Evolutionary conservation across 2,888 invertebrate species (phyloP).

Genomic region (Pachycephus smyrnensis): DNA sequence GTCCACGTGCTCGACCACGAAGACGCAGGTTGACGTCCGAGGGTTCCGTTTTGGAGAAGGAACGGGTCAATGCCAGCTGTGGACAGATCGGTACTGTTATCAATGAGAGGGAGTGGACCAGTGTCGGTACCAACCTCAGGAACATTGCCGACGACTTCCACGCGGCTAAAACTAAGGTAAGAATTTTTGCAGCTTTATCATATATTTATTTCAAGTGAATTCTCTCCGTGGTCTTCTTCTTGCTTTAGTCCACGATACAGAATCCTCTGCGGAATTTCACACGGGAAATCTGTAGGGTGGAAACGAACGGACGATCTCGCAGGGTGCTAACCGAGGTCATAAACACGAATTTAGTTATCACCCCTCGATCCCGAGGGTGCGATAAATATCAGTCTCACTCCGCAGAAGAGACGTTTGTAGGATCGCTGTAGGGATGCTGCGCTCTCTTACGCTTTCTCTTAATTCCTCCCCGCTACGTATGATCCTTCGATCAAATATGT

Average conservation of each 20-base stretch:
- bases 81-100: constrained; percentile 48
- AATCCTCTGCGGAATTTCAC: neutral
- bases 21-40: constrained; percentile 63
- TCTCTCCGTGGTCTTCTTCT: neutral
- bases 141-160: constrained; percentile 65
- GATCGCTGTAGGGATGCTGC: constrained; percentile 19
- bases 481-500: constrained; percentile 51
- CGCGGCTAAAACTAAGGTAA: constrained; percentile 63
- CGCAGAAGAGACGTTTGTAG: constrained; percentile 11
- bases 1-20: constrained; percentile 62
- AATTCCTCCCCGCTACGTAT: constrained; percentile 13
- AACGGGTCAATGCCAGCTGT: constrained; percentile 37
- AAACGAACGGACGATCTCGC: neutral
- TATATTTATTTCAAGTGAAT: neutral
- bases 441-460: constrained; percentile 39
- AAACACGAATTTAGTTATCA: constrained; percentile 60
- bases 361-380: constrained; percentile 49
- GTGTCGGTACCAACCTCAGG: constrained; percentile 61
- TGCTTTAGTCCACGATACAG: neutral
- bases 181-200: neutral
- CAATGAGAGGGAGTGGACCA: constrained; percentile 60
- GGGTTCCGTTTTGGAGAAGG: constrained; percentile 55
- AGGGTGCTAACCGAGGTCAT: constrained; percentile 37
- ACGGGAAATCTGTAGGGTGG: neutral
- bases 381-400: constrained; percentile 50